These are phyloP conservation scores for Campoletis sonorensis DNA, from an alignment of 1,140 invertebrate species.

Conservation along the genomic window DNA sequence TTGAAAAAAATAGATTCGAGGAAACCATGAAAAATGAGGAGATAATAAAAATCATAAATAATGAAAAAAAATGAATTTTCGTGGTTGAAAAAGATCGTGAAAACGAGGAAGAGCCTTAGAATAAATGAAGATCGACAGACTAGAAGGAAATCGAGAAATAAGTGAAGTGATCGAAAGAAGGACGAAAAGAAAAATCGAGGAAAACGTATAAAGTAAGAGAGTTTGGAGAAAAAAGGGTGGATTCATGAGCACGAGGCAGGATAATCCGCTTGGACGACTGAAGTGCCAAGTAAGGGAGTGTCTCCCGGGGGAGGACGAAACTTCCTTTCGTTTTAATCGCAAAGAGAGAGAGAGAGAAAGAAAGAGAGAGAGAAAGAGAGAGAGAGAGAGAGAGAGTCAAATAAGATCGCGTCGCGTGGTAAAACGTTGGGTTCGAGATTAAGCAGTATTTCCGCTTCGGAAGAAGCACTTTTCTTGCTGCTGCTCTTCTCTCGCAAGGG, in stretches of 20 bases:
- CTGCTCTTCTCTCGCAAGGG: neutral
- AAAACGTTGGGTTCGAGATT: slow-evolving; percentile 13
- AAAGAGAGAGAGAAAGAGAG: neutral
- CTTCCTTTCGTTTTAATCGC: neutral
- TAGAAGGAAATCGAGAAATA: too few relatives aligned
- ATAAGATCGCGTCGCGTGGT: slow-evolving; percentile 25
- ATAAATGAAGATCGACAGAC: too few relatives aligned
- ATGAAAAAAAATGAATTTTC: too few relatives aligned
- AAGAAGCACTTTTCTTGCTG: neutral
- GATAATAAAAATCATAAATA: too few relatives aligned
- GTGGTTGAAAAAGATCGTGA: too few relatives aligned
- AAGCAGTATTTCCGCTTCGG: slow-evolving; percentile 2
- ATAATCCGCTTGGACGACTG: slow-evolving; percentile 18
- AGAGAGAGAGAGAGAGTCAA: slow-evolving; percentile 7
- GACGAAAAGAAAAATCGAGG: neutral
- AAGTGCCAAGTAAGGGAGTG: slow-evolving; percentile 16
- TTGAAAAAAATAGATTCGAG: too few relatives aligned
- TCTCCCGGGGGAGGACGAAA: slow-evolving; percentile 12
- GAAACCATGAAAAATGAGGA: too few relatives aligned
- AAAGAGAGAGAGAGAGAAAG: neutral
- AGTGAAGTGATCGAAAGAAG: too few relatives aligned
- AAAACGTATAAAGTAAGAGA: neutral
- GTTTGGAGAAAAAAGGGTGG: neutral
- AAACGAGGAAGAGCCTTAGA: too few relatives aligned
- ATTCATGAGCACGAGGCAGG: neutral